A percentile compares a stretch with the other conserved stretches of the same genome.
Evolutionary conservation across 2,888 invertebrate species (phyloP).

Genomic region (Aethes cnicana): DNA sequence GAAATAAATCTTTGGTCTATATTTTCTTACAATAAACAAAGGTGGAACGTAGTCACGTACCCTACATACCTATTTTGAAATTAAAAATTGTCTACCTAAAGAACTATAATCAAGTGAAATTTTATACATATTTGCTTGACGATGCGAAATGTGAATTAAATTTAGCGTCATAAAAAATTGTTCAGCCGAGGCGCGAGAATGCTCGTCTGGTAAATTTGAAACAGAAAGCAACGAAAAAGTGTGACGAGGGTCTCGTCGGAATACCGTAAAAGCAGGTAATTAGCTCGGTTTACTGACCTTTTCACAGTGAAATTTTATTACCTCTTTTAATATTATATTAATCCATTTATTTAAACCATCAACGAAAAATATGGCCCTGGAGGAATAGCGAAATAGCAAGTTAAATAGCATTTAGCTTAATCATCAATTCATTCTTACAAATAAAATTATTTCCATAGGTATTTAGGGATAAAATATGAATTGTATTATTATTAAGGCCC

Average conservation of each 20-base stretch:
- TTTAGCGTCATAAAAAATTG: slow-evolving; percentile 15
- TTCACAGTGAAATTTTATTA: background rate
- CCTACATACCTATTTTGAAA: too few relatives aligned
- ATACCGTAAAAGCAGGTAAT: slow-evolving; percentile 15
- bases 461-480: too few relatives aligned
- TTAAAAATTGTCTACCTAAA: background rate
- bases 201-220: slow-evolving; percentile 13
- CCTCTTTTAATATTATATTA: slow-evolving; percentile 10
- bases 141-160: slow-evolving; percentile 4
- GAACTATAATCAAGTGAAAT: background rate
- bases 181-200: slow-evolving; percentile 15
- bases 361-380: slow-evolving; percentile 1
- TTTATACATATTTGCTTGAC: background rate
- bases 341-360: too few relatives aligned
- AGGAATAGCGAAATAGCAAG: too few relatives aligned
- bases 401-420: too few relatives aligned
- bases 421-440: too few relatives aligned
- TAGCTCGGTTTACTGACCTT: slow-evolving; percentile 10
- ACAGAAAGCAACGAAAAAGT: slow-evolving; percentile 13
- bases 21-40: too few relatives aligned
- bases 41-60: too few relatives aligned
- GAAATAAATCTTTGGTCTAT: too few relatives aligned
- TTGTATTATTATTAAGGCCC: too few relatives aligned
- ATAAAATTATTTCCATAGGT: background rate
- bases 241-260: slow-evolving; percentile 13